Percentiles rank a stretch among this genome's conserved stretches.
phyloP scores from a whole-genome alignment of 2,888 invertebrate genomes.

The Pyrrhosoma nymphula region DNA sequence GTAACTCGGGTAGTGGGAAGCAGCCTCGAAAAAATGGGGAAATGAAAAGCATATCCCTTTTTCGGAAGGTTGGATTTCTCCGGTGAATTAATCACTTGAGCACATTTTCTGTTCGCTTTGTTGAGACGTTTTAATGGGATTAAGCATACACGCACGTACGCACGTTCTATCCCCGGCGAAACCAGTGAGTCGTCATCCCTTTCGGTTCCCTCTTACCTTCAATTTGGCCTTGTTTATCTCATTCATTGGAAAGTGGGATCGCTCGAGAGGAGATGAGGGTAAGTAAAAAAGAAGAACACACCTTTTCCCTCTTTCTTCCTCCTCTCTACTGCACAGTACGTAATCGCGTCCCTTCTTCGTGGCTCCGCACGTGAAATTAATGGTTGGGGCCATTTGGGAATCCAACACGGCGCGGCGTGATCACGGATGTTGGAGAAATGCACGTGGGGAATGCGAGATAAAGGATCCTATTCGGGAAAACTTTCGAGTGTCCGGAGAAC shows the following conservation, averaged over 20 bases:
- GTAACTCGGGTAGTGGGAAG: neutral
- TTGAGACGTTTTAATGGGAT: constrained; percentile 29
- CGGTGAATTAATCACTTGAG: neutral
- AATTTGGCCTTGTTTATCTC: constrained; percentile 10
- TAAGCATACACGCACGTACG: constrained; percentile 21
- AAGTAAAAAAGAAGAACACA: neutral
- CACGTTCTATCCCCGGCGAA: neutral
- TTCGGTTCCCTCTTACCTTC: neutral
- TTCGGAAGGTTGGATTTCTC: neutral
- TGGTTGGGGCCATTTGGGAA: constrained; percentile 13
- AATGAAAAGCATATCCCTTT: neutral
- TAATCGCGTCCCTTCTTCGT: neutral
- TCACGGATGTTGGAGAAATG: neutral
- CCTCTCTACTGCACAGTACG: neutral
- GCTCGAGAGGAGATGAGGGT: neutral
- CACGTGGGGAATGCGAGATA: neutral
- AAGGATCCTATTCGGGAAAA: neutral
- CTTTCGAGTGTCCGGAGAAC: constrained; percentile 30
- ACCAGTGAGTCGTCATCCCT: neutral
- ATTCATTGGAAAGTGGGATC: neutral
- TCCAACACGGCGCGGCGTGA: constrained; percentile 17
- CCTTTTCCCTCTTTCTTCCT: neutral
- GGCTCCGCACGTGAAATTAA: constrained; percentile 47
- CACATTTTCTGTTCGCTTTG: neutral
- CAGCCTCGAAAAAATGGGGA: neutral